Conservation (phyloP, 1,140 invertebrate species). For the Palaemon carinicauda region DNA sequence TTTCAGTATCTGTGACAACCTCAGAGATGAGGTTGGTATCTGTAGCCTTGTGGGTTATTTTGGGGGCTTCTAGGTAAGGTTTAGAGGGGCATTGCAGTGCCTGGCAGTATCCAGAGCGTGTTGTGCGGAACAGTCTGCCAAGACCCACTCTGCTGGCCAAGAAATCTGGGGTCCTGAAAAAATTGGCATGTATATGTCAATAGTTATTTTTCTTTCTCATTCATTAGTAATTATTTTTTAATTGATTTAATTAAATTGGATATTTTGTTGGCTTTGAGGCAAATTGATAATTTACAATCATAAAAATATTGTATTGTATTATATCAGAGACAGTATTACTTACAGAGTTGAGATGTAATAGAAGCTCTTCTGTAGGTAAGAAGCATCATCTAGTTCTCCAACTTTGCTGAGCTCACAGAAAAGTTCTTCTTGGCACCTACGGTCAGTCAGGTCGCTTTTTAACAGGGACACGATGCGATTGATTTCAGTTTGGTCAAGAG, state of each 20-base stretch:
- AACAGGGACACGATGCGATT: slow-evolving; percentile 41
- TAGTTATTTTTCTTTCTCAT: too few species aligned
- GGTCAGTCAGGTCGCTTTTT: slow-evolving; percentile 22
- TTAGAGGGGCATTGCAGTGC: neutral
- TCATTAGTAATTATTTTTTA: neutral
- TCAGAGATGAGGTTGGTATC: neutral
- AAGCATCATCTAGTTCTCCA: slow-evolving; percentile 38
- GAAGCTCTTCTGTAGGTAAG: slow-evolving; percentile 49
- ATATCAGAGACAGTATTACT: neutral
- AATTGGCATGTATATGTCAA: neutral
- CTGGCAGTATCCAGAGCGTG: slow-evolving; percentile 29
- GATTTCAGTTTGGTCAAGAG: slow-evolving; percentile 34
- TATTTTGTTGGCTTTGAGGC: neutral
- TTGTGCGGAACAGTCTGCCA: slow-evolving; percentile 34
- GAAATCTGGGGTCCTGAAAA: slow-evolving; percentile 39
- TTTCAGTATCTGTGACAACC: neutral
- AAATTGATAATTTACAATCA: neutral
- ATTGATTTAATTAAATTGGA: neutral
- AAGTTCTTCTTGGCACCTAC: slow-evolving; percentile 49
- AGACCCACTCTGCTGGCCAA: slow-evolving; percentile 27
- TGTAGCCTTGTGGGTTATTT: neutral
- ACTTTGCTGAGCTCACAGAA: slow-evolving; percentile 56
- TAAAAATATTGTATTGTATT: neutral
- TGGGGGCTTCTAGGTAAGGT: neutral
- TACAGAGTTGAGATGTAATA: slow-evolving; percentile 53